Evolutionary conservation across 2,113 vertebrate species (phyloP).

Genomic region (Pterophyllum scalare): DNA sequence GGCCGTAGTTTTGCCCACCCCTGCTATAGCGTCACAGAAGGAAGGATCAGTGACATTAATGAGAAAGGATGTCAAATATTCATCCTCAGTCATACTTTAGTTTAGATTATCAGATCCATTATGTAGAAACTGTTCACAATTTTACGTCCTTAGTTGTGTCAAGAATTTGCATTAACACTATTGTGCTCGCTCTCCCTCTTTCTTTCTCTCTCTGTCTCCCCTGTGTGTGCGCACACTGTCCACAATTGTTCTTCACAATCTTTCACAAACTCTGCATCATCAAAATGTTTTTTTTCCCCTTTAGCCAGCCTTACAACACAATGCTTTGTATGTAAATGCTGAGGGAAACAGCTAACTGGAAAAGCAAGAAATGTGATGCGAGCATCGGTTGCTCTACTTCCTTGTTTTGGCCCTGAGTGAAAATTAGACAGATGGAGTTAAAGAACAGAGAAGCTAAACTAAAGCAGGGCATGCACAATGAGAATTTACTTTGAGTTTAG

Average conservation of each 20-base stretch:
- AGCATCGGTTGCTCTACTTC: slow-evolving; percentile 28
- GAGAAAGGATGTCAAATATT: not conserved
- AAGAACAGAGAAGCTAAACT: slow-evolving; percentile 21
- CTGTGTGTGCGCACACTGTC: no score
- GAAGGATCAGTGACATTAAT: not conserved
- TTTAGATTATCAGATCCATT: not conserved
- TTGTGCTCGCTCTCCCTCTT: no score
- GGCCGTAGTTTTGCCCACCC: no score
- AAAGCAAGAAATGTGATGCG: not conserved
- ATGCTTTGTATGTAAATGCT: not conserved
- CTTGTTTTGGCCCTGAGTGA: slow-evolving; percentile 26
- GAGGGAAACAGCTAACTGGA: not conserved
- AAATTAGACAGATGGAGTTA: slow-evolving; percentile 36
- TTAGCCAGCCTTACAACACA: not conserved
- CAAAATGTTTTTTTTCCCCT: not conserved
- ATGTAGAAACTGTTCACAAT: not conserved
- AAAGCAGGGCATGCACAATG: slow-evolving; percentile 37
- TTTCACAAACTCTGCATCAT: no score
- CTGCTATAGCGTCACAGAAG: not conserved
- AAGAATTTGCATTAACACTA: no score
- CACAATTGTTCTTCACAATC: no score
- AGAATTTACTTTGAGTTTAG: slow-evolving; percentile 6
- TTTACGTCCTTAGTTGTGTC: no score
- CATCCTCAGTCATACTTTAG: fast-evolving
- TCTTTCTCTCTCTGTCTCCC: no score